A percentile compares a stretch with the other conserved stretches of the same genome.
phyloP scores from a whole-genome alignment of 2,113 vertebrate species.

The Theropithecus gelada region DNA sequence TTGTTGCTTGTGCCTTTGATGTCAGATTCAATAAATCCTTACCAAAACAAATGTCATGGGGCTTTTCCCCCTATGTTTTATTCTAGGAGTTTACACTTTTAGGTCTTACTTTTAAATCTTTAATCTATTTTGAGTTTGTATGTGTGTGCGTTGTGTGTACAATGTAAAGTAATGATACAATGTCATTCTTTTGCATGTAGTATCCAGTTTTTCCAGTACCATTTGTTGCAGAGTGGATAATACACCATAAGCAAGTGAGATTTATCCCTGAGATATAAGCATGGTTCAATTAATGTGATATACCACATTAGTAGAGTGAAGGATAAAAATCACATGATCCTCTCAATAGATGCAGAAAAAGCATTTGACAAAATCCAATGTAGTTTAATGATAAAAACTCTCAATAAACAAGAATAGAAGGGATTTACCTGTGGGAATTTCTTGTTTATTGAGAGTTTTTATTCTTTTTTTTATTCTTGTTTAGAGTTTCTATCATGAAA shows the following conservation, averaged over 20 bases:
- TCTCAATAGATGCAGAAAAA: neutral
- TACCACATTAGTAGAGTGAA: neutral
- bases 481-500: no score
- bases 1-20: neutral
- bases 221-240: neutral
- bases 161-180: neutral
- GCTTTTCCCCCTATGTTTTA: neutral
- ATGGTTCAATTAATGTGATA: neutral
- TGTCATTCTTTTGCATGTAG: neutral
- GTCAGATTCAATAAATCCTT: neutral
- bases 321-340: neutral
- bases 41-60: neutral
- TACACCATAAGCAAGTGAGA: neutral
- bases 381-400: neutral
- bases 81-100: neutral
- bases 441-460: no score
- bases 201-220: neutral
- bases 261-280: neutral
- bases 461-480: no score
- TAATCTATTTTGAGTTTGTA: neutral
- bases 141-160: neutral
- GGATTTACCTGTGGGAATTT: neutral
- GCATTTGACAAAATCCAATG: neutral
- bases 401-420: neutral
- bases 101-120: neutral